These are phyloP conservation scores for Patiria pectinifera DNA, from an alignment of 53 echinoderm and acorn worm species.

Conservation along the genomic window DNA sequence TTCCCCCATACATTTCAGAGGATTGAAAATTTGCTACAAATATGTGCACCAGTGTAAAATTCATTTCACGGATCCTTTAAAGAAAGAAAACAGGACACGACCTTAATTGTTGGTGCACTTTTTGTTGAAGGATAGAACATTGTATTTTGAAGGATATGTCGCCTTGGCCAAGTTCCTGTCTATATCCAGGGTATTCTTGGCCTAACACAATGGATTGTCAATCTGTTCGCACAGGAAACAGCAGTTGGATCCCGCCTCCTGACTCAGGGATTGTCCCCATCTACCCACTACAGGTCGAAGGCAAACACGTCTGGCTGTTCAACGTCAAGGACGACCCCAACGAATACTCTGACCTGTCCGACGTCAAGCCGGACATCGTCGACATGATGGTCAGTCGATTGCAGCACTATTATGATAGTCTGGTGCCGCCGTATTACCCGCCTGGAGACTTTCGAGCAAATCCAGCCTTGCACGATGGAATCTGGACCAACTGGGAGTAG, in stretches of 20 bases:
- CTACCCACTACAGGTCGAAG: conserved; percentile 38
- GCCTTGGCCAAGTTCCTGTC: no score
- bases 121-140: no score
- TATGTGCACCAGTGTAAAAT: no score
- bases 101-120: no score
- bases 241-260: conserved; percentile 79
- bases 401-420: conserved; percentile 76
- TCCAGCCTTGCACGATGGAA: conserved; percentile 77
- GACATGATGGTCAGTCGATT: conserved; percentile 69
- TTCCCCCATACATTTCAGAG: no score
- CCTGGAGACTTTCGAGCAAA: conserved; percentile 69
- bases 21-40: no score
- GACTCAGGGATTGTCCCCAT: conserved; percentile 65
- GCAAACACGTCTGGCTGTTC: conserved; percentile 85
- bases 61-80: no score
- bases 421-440: conserved; percentile 82
- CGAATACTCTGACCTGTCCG: conserved; percentile 82
- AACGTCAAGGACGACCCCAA: conserved; percentile 79
- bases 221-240: conserved; percentile 55
- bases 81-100: no score
- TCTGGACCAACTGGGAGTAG: conserved; percentile 87
- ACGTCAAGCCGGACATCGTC: conserved; percentile 76
- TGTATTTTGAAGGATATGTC: no score
- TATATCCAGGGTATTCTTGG: no score
- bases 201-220: neutral